phyloP scores from a whole-genome alignment of 2,113 vertebrate species.

The Todiramphus chloris region DNA sequence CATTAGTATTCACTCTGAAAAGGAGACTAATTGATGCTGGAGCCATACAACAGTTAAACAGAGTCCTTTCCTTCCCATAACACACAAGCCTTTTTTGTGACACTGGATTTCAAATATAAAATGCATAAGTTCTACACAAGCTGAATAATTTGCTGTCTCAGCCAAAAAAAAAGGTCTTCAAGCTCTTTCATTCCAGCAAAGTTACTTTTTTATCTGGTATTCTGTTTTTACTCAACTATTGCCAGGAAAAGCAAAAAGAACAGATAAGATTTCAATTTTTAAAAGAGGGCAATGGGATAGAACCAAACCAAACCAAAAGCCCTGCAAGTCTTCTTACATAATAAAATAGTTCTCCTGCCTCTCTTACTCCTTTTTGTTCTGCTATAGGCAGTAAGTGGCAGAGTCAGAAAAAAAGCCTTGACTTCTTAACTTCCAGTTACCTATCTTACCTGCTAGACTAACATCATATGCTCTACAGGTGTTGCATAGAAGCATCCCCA shows the following conservation, averaged over 20 bases:
- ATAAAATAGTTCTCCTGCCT: background rate
- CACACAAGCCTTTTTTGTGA: background rate
- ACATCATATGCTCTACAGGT: rapidly evolving
- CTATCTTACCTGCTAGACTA: background rate
- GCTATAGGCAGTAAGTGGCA: background rate
- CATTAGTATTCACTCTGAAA: background rate
- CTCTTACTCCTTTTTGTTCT: background rate
- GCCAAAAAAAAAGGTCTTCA: background rate
- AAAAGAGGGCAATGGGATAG: background rate
- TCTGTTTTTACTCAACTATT: background rate
- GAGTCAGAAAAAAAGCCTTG: background rate
- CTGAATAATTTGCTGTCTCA: background rate
- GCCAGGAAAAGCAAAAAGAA: constrained; percentile 15
- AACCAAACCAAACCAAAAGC: background rate
- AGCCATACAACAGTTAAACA: background rate
- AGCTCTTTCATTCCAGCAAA: background rate
- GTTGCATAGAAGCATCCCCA: background rate
- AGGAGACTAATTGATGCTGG: background rate
- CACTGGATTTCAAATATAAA: background rate
- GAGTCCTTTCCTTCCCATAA: background rate
- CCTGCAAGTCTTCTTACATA: background rate
- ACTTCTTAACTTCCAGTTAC: background rate
- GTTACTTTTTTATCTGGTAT: background rate
- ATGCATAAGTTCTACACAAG: background rate
- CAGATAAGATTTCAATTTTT: background rate